Percentiles rank a stretch among this genome's conserved stretches.
phyloP scores from a whole-genome alignment of 2,797 vertebrate species.

The Neosilurus hyrtlii region DNA sequence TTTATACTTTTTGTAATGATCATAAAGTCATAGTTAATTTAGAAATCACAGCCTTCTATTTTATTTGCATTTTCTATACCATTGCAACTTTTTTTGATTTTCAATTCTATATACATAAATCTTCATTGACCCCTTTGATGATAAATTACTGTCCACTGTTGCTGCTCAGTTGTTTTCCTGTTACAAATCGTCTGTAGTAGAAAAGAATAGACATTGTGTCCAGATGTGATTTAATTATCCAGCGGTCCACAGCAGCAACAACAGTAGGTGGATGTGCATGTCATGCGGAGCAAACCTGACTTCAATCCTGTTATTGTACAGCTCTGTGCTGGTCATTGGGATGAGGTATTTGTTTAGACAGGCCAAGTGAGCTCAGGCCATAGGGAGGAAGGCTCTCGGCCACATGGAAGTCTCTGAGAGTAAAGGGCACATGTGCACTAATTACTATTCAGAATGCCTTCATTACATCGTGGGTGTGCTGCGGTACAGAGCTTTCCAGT shows the following conservation, averaged over 20 bases:
- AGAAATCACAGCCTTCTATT: too few species aligned
- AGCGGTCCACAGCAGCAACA: constrained; percentile 7
- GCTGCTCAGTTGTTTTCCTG: neutral
- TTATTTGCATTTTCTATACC: too few species aligned
- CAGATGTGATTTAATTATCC: constrained; percentile 23
- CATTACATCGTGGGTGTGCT: constrained; percentile 26
- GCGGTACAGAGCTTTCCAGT: constrained; percentile 4
- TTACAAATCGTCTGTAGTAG: neutral
- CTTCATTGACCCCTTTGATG: neutral
- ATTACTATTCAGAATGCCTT: constrained; percentile 25
- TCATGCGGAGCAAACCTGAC: constrained; percentile 21
- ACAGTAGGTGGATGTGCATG: constrained; percentile 23
- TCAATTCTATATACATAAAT: neutral
- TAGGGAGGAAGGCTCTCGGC: constrained; percentile 35
- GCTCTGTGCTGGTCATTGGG: constrained; percentile 21
- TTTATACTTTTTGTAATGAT: too few species aligned
- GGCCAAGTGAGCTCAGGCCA: constrained; percentile 52
- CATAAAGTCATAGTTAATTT: too few species aligned
- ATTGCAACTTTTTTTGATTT: too few species aligned
- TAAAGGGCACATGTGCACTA: constrained; percentile 35
- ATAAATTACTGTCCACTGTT: neutral
- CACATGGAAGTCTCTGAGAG: constrained; percentile 22
- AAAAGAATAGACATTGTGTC: constrained; percentile 23
- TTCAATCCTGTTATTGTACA: constrained; percentile 26
- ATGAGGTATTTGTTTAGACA: constrained; percentile 60